A percentile compares a stretch with the other conserved stretches of the same genome.
phyloP scores from a whole-genome alignment of 2,797 vertebrate genomes.

The Pipistrellus pygmaeus region DNA sequence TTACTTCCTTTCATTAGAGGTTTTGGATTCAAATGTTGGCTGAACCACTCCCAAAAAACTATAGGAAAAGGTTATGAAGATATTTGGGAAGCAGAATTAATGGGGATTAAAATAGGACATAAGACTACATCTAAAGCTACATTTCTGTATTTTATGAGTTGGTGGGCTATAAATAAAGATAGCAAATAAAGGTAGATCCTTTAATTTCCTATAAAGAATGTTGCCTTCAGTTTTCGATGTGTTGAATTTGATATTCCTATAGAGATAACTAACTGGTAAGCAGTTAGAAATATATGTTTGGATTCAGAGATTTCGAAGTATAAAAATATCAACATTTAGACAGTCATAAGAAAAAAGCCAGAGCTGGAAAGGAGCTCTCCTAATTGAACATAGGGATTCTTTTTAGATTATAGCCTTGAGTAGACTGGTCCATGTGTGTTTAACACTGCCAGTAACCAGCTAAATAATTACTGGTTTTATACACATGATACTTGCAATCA shows the following conservation, averaged over 20 bases:
- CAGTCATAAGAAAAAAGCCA: background rate
- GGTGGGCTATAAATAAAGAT: background rate
- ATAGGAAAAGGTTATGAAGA: background rate
- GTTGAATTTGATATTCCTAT: slow-evolving; percentile 45
- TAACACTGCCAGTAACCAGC: background rate
- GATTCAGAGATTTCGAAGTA: slow-evolving; percentile 28
- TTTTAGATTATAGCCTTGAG: slow-evolving; percentile 33
- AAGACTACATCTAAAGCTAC: slow-evolving; percentile 18
- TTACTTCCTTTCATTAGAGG: background rate
- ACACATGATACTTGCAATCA: background rate
- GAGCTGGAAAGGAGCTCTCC: background rate
- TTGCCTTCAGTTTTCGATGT: background rate
- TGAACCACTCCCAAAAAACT: background rate
- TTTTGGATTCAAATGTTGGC: slow-evolving; percentile 8
- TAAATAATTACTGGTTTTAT: slow-evolving; percentile 47
- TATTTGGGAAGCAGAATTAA: slow-evolving; percentile 7
- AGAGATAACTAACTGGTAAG: background rate
- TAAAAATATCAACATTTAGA: slow-evolving; percentile 14
- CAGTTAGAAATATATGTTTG: background rate
- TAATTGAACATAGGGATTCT: background rate
- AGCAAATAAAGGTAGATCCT: background rate
- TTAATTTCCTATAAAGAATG: background rate
- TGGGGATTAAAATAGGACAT: background rate
- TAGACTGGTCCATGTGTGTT: background rate
- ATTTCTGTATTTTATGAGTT: slow-evolving; percentile 26